Evolutionary conservation across 2,113 vertebrate species (phyloP), one percentile per base, ranked within the genome.

Genomic region (Cinclus cinclus): DNA sequence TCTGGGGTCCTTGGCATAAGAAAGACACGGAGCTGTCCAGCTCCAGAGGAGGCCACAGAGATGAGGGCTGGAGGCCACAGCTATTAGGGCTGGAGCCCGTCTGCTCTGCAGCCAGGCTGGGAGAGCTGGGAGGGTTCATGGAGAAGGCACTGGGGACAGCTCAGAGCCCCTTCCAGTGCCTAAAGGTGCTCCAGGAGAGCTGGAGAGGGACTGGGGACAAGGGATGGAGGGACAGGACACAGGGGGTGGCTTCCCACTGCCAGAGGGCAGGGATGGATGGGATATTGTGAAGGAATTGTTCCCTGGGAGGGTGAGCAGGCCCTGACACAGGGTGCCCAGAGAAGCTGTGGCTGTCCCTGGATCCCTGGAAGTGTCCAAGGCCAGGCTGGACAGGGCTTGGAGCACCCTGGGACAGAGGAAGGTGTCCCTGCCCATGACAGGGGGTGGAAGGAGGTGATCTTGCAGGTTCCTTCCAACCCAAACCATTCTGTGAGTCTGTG

Each of bases 341-440:
- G 71, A 1, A 52, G 33, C 64, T 64, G 58, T 15, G 58, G 28
- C 13, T 89, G 28, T 16, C 24, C 60, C 62, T 74, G 69, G 41
- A 68, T 53, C 39, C 53, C 62, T 89, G 78, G n/a, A 0, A 68
- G 11, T 60, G 46, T 0, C 33, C 33, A 39, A 46, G n/a, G 13
- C 19, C 52, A 52, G 39, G 33, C 0, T 82, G 77, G 77, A n/a
- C 0, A 0, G 46, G 23, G 16, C 28, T 89, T n/a, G 53, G 39
- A 39, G 24, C n/a, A 10, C 0, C 15, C 22, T 39, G 74, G 64
- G 23, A 6, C 0, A 5, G 64, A 47, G 56, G 73, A 0, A 77
- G 27, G 13, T 59, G 52, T 37, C 46, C 21, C 83, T 60, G 63
- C 11, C 9, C 37, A 27, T 23, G 27, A 27, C 25, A 33, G 27